Conservation (phyloP, 2,797 vertebrate genomes). For the Rhincodon typus region DNA sequence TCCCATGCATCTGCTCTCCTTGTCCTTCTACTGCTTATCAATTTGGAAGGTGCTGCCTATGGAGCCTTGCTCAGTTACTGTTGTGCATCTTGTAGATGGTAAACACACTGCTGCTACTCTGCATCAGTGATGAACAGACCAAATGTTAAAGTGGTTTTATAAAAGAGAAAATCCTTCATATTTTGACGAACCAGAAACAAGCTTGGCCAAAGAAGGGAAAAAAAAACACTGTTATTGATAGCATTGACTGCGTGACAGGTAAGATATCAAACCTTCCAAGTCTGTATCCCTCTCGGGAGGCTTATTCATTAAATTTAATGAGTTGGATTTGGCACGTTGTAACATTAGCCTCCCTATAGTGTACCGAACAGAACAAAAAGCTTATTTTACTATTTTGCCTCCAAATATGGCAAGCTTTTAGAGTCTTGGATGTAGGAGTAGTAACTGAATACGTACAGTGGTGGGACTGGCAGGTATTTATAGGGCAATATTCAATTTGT, state of each 20-base stretch:
- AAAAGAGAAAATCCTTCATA: neutral
- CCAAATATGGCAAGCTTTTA: neutral
- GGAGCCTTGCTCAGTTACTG: neutral
- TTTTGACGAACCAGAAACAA: neutral
- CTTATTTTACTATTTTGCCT: neutral
- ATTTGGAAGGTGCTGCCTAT: neutral
- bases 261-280: slow-evolving; percentile 12
- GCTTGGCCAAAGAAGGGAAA: neutral
- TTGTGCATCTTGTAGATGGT: neutral
- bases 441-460: neutral
- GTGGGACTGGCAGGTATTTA: neutral
- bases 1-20: neutral
- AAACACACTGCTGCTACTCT: neutral
- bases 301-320: slow-evolving; percentile 1
- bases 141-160: neutral
- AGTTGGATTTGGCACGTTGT: neutral
- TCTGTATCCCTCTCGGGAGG: neutral
- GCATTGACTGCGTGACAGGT: neutral
- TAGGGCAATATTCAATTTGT: slow-evolving; percentile 8
- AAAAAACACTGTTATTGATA: neutral
- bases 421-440: neutral
- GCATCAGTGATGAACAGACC: neutral
- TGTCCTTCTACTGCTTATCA: no score
- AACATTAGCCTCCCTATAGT: slow-evolving; percentile 18
- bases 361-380: slow-evolving; percentile 4